Evolutionary conservation across 2,888 invertebrate genomes (phyloP).

Genomic region (Polydrusus cervinus): DNA sequence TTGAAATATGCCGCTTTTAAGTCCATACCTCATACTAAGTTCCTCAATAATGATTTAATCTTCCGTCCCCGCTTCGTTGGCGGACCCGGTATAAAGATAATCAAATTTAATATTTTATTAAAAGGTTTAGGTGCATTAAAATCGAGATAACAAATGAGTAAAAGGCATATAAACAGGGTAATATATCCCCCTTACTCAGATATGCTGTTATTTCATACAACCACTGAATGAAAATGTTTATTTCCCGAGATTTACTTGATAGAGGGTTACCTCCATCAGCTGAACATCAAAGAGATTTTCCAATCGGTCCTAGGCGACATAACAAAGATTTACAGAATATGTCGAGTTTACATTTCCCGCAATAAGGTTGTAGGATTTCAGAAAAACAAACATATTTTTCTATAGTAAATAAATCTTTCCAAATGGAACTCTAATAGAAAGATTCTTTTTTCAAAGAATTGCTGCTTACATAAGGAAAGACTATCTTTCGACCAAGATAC

Average conservation of each 20-base stretch:
- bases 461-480: conserved; percentile 41
- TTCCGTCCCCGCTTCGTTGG: no score
- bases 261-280: conserved; percentile 58
- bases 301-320: conserved; percentile 57
- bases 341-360: conserved; percentile 65
- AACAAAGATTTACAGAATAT: conserved; percentile 58
- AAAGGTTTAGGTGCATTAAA: conserved; percentile 48
- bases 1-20: no score
- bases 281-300: conserved; percentile 60
- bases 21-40: no score
- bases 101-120: conserved; percentile 44
- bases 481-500: conserved; percentile 32
- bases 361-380: conserved; percentile 66
- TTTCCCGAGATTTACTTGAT: conserved; percentile 55
- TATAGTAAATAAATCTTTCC: conserved; percentile 62
- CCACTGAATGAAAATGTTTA: conserved; percentile 51
- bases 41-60: no score
- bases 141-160: conserved; percentile 42
- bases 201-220: conserved; percentile 51
- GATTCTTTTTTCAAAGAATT: conserved; percentile 43
- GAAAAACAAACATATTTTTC: conserved; percentile 67
- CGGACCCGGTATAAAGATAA: conserved; percentile 21
- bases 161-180: conserved; percentile 44
- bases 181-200: conserved; percentile 52
- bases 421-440: conserved; percentile 54